These are phyloP conservation scores for Lanistes nyassanus DNA, from an alignment of 1,140 invertebrate genomes.

Conservation along the genomic window DNA sequence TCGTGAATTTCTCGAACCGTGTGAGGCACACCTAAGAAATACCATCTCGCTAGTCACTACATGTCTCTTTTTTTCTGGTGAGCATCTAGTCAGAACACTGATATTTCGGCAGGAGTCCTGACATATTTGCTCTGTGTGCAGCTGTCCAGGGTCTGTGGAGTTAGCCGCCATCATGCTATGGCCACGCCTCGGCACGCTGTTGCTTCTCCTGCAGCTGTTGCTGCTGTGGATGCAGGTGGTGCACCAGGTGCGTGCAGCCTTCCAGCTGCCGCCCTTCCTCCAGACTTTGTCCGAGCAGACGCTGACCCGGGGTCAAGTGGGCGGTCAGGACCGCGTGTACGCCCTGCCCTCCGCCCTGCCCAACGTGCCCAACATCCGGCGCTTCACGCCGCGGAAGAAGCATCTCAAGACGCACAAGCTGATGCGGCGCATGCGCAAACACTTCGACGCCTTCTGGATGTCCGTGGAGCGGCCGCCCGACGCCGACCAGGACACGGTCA, in stretches of 20 bases:
- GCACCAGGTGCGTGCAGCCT: slow-evolving; percentile 14
- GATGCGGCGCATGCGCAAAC: slow-evolving; percentile 21
- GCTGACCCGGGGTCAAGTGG: slow-evolving; percentile 8
- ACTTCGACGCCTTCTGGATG: slow-evolving; percentile 39
- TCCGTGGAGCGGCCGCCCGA: slow-evolving; percentile 28
- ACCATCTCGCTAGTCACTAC: too few relatives aligned
- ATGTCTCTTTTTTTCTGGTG: too few relatives aligned
- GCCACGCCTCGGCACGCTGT: slow-evolving; percentile 10
- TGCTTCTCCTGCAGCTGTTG: slow-evolving; percentile 17
- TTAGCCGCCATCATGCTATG: not conserved
- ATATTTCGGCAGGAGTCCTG: not conserved
- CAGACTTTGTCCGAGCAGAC: slow-evolving; percentile 24
- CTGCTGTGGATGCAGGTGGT: slow-evolving; percentile 21
- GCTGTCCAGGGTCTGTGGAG: not conserved
- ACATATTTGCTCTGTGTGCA: not conserved
- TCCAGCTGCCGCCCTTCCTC: slow-evolving; percentile 27
- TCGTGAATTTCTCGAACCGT: too few relatives aligned
- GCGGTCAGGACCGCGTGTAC: slow-evolving; percentile 19
- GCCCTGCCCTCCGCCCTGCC: slow-evolving; percentile 12
- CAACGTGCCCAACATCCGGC: slow-evolving; percentile 26
- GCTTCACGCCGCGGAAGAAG: slow-evolving; percentile 27
- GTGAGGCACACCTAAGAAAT: too few relatives aligned
- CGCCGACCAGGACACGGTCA: slow-evolving; percentile 2
- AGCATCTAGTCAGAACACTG: too few relatives aligned
- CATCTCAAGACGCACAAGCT: slow-evolving; percentile 34